Base-by-base conservation (phyloP, 2,113 vertebrate species). In the Poeciliopsis turrubarensis region DNA sequence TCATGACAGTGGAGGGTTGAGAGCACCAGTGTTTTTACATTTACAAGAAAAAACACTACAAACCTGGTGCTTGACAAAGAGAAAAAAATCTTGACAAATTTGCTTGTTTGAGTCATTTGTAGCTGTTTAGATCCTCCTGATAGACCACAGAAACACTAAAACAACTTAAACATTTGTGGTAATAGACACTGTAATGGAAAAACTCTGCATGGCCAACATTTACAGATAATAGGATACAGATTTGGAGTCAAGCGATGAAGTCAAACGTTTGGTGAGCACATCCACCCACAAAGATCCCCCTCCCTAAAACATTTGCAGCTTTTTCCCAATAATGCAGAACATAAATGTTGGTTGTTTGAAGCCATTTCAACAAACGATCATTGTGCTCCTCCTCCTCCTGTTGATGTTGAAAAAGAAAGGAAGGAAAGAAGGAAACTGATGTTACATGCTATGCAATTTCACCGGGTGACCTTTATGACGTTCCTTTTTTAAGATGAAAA, bases 141-240 rank as follows among this genome's bases (percentile, higher is more conserved):
- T 32, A 27, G 39, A 19, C 12, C 14, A 44, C 27, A n/a, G 27
- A 47, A 19, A 64, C 68, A n/a, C 29, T 10, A 32, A 47, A 17
- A 68, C 26, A 62, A 12, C 60, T 32, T 30, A 67, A 60, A 39
- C 14, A 27, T 19, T 22, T 15, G n/a, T n/a, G 11, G 51, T 39
- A 19, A 34, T 34, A 34, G 32, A 39, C 30, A 27, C 17, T 30
- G 71, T 64, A 25, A 51, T 51, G 61, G 61, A 72, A 64, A 54
- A 19, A 64, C 22, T 47, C 31, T 70, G 10, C 14, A 60, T 34
- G 6, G 41, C 19, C 22, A 60, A 30, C 64, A 75, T 66, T 66
- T 54, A 34, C 51, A 25, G 51, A 30, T 74, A 67, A 60, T 67
- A 60, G 65, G 51, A 67, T 3, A 30, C 34, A 68, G 65, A 76